phyloP scores from a whole-genome alignment of 2,888 invertebrate species.

The Cynaeus angustus region DNA sequence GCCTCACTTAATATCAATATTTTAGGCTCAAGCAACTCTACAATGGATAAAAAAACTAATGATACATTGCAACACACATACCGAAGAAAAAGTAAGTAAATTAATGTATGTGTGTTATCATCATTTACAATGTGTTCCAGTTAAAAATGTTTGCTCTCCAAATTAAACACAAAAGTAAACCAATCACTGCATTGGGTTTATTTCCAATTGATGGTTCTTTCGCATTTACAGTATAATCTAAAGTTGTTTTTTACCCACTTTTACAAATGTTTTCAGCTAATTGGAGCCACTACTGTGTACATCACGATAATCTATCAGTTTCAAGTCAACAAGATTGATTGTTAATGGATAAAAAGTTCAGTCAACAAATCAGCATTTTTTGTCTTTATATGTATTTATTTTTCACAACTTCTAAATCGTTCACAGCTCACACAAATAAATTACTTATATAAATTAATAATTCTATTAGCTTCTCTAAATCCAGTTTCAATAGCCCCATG shows the following conservation, averaged over 20 bases:
- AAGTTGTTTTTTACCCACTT: not conserved
- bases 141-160: slow-evolving; percentile 41
- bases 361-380: not conserved
- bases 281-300: slow-evolving; percentile 43
- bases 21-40: slow-evolving; percentile 33
- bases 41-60: slow-evolving; percentile 33
- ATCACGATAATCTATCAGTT: slow-evolving; percentile 48
- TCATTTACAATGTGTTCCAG: slow-evolving; percentile 26
- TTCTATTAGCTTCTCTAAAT: slow-evolving; percentile 44
- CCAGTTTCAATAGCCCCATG: slow-evolving; percentile 49
- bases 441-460: slow-evolving; percentile 46
- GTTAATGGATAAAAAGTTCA: slow-evolving; percentile 4
- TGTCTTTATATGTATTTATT: not conserved
- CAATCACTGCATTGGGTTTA: slow-evolving; percentile 33
- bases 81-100: slow-evolving; percentile 39
- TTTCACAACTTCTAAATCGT: not conserved
- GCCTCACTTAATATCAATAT: not conserved
- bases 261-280: slow-evolving; percentile 26
- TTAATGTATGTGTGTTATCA: not conserved
- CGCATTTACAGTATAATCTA: slow-evolving; percentile 38
- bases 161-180: slow-evolving; percentile 28
- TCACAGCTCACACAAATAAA: slow-evolving; percentile 1
- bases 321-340: slow-evolving; percentile 29
- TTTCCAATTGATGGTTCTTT: slow-evolving; percentile 41
- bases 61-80: slow-evolving; percentile 1